Base-by-base conservation (phyloP, 2,113 vertebrate species). In the Corythaixoides concolor region DNA sequence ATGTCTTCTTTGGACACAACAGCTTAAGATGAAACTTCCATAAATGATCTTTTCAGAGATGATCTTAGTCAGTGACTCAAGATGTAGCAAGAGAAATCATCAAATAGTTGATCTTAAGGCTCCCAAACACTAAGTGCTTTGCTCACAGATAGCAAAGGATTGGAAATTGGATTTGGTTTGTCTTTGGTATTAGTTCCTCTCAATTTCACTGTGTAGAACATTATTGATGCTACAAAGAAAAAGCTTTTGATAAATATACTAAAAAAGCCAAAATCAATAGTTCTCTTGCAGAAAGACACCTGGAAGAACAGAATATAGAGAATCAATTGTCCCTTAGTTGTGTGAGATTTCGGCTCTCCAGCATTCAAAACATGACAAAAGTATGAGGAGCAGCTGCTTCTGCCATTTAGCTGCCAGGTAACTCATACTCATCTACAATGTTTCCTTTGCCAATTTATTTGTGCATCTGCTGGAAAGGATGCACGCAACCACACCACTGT, bases 291-390 rank as follows among this genome's bases (percentile, higher is more conserved):
- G 73, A 92, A 86, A 72, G 47, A 83, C 43, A 86, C 12, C 69
- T 86, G 56, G 78, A 59, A 87, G 74, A 88, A 83, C 5, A 79
- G 47, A 93, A 90, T 64, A 66, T n/a, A 94, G 83, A 90, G 66
- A 96, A 96, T 90, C 90, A 92, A 74, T 94, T 90, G 45, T 93
- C 50, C 45, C n/a, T 80, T 39, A 66, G 27, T 53, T 39, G n/a
- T 73, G 28, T 69, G 49, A 86, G 59, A n/a, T 50, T 95, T 88
- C 28, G 94, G 35, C n/a, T 94, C 76, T 89, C 56, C 37, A 74
- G 90, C 63, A 70, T 87, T 91, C 68, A 91, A 86, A 72, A 37
- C 39, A 53, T 37, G 58, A 88, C 78, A 92, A 32, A 90, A 87
- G 35, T 39, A 89, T 13, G 28, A 80, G 22, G 39, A 88, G n/a